phyloP scores from a whole-genome alignment of 1,140 invertebrate genomes.

The Diachasmimorpha longicaudata region DNA sequence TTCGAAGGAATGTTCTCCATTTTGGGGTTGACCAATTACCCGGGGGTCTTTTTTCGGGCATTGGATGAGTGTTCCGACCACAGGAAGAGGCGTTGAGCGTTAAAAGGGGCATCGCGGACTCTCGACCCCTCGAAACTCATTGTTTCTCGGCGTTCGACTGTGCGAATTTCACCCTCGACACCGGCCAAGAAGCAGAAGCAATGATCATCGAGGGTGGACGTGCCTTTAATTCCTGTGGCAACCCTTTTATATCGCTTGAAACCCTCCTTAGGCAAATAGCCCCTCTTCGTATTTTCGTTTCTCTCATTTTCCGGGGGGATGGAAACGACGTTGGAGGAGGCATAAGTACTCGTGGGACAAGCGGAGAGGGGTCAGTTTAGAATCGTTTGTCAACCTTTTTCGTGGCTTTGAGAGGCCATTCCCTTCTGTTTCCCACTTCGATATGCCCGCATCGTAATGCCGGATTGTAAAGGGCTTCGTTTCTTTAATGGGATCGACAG shows the following conservation, averaged over 20 bases:
- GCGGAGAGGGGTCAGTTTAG: neutral
- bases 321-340: neutral
- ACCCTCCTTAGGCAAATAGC: slow-evolving; percentile 48
- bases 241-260: slow-evolving; percentile 45
- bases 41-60: neutral
- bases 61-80: neutral
- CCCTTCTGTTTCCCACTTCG: neutral
- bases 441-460: slow-evolving; percentile 5
- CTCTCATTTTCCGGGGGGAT: neutral
- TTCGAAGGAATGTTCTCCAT: neutral
- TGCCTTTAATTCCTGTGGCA: slow-evolving; percentile 46
- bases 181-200: slow-evolving; percentile 12
- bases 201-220: slow-evolving; percentile 39
- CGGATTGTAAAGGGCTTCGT: slow-evolving; percentile 17
- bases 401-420: slow-evolving; percentile 8
- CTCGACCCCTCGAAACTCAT: slow-evolving; percentile 28
- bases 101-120: slow-evolving; percentile 17
- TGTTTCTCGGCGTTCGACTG: slow-evolving; percentile 24
- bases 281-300: slow-evolving; percentile 6
- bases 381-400: slow-evolving; percentile 22
- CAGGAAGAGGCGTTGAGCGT: slow-evolving; percentile 23
- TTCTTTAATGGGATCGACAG: slow-evolving; percentile 28
- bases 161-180: neutral
- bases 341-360: neutral
- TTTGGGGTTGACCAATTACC: neutral